Evolutionary conservation across 2,888 invertebrate species (phyloP), one percentile per base, ranked within the genome.

Genomic region (Apoderus coryli): DNA sequence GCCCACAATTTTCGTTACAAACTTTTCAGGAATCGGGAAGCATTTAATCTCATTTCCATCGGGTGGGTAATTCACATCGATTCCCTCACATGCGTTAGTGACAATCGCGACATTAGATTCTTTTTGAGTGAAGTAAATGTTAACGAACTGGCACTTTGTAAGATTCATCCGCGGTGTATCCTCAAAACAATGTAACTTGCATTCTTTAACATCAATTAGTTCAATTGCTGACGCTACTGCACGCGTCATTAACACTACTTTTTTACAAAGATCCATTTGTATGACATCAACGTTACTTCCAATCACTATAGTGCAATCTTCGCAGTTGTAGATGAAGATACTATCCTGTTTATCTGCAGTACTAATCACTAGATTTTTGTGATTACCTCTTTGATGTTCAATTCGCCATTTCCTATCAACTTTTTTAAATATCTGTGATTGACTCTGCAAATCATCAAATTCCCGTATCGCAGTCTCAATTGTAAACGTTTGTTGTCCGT

Each of bases 221-320:
- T 36, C 33, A 6, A 38, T 10, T 23, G 28, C 32, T 9, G 27
- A 25, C 10, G 31, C 25, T 2, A 38, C 16, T 2, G 35, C 27
- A 15, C 27, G 24, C 10, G 27, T 34, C 7, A 38, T 23, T n/a
- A 38, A 14, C n/a, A 16, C 19, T 4, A 38, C 11, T 11, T 33
- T 36, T 3, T 33, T 31, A 19, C 38, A 38, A 7, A 7, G 24
- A 14, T 38, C 31, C 15, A 38, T 12, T 22, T 26, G 25, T 10
- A 38, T 38, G 9, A 33, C 25, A 15, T 36, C 31, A 4, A 38
- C 26, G 14, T 33, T 33, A 6, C 28, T 24, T 25, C 36, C 38
- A n/a, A 38, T 14, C 10, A 38, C 23, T 16, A 38, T 19, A n/a
- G 35, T 36, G 11, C 36, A 33, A 22, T 38, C 31, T n/a, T 15